Evolutionary conservation across 2,888 invertebrate genomes (phyloP), one percentile per base, ranked within the genome.

Genomic region (Cheiracanthium punctorium): DNA sequence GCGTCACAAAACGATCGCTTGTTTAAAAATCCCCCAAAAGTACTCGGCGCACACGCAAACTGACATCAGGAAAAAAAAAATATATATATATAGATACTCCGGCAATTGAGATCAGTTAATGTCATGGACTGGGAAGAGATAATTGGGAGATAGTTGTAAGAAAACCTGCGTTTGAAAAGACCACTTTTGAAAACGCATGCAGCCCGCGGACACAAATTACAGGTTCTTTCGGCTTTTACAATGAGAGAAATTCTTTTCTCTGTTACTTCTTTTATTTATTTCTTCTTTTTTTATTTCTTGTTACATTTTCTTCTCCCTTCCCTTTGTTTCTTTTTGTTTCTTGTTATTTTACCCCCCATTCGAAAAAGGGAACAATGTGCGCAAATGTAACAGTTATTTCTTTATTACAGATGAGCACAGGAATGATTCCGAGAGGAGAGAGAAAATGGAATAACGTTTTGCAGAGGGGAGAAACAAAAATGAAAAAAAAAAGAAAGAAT

Each of bases 1-100:
- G 84, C 84, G 84, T 85, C 79, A 85, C 84, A 85, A 85, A 85
- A 85, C 74, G 84, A 85, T 79, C 79, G 69, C 79, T 74, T 76
- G 79, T 70, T 76, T 30, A 48, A 73, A 75, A 81, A 48, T 28
- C 28, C 33, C n/a, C n/a, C n/a, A n/a, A n/a, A n/a, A 76, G 17
- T 14, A 67, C 30, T n/a, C 29, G n/a, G 43, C 65, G 76, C 64
- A 24, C 71, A 75, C 70, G 82, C 82, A 70, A 82, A 58, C 58
- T 58, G 58, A 58, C 58, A n/a, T n/a, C n/a, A n/a, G n/a, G n/a
- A n/a, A n/a, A 58, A 24, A 58, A 37, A 58, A 58, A 24, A 58
- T n/a, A n/a, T n/a, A n/a, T n/a, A n/a, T n/a, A n/a, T n/a, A n/a
- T n/a, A n/a, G n/a, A n/a, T 58, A 24, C 37, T 37, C 24, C 64